Conservation (phyloP, 2,113 vertebrate genomes). For the Neotragus pygmaeus region DNA sequence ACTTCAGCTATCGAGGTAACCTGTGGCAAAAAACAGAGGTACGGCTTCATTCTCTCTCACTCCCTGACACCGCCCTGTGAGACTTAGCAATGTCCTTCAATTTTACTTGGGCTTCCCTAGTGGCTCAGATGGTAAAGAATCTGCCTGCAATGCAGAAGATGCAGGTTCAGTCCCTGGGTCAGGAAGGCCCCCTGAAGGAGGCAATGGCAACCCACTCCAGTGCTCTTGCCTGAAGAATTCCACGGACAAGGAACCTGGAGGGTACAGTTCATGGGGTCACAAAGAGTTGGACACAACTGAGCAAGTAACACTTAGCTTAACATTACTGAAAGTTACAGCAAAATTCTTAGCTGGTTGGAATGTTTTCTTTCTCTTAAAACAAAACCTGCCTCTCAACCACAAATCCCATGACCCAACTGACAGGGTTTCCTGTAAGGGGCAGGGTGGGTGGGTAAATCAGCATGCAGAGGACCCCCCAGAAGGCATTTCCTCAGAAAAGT, state of each 20-base stretch:
- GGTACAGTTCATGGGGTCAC: neutral
- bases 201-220: neutral
- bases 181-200: neutral
- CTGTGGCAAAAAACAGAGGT: constrained; percentile 70
- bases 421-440: neutral
- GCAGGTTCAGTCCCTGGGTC: neutral
- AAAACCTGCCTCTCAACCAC: neutral
- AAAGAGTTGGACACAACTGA: neutral
- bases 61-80: neutral
- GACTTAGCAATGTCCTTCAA: neutral
- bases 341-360: neutral
- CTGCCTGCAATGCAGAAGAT: neutral
- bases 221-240: neutral
- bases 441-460: neutral
- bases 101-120: neutral
- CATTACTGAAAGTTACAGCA: neutral
- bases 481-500: neutral
- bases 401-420: neutral
- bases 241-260: neutral
- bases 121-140: neutral
- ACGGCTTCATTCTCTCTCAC: rapidly evolving
- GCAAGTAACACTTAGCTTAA: neutral
- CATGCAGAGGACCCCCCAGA: neutral
- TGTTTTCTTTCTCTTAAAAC: neutral
- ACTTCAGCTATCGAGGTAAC: constrained; percentile 87